Percentiles rank a stretch among this genome's conserved stretches.
phyloP scores from a whole-genome alignment of 2,113 vertebrate species.

The Lampris megalopsis region DNA sequence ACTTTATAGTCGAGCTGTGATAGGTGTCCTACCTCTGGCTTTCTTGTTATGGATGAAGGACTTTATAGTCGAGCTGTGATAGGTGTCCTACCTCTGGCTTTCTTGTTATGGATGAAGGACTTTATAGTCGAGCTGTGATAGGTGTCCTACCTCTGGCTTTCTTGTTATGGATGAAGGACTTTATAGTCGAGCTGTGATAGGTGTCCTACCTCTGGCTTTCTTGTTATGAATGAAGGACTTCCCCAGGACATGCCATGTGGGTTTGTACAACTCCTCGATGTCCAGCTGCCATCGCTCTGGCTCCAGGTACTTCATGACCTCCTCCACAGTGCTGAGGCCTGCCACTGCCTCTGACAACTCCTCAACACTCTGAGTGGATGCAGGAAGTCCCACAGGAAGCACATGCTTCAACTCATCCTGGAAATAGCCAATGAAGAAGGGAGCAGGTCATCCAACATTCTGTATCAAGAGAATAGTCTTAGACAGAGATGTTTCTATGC shows the following conservation, averaged over 20 bases:
- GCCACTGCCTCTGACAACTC: constrained; percentile 87
- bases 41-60: no score
- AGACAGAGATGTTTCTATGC: background rate
- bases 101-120: no score
- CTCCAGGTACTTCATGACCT: constrained; percentile 96
- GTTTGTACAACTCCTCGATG: constrained; percentile 94
- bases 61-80: no score
- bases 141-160: no score
- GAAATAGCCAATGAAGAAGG: constrained; percentile 41
- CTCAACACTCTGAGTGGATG: constrained; percentile 86
- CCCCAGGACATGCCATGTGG: constrained; percentile 92
- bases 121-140: no score
- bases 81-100: no score
- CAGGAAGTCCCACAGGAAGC: constrained; percentile 77
- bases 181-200: background rate
- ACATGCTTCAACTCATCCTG: constrained; percentile 80
- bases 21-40: no score
- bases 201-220: constrained; percentile 90
- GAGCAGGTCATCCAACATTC: background rate
- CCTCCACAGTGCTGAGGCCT: constrained; percentile 91
- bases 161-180: no score
- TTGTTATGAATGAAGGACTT: constrained; percentile 93
- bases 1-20: no score
- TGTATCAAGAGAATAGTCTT: background rate
- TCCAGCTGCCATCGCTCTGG: constrained; percentile 96